Percentiles rank a stretch among this genome's conserved stretches.
Conservation (phyloP, 53 echinoderm and acorn worm species). For the Actinopyga echinites region DNA sequence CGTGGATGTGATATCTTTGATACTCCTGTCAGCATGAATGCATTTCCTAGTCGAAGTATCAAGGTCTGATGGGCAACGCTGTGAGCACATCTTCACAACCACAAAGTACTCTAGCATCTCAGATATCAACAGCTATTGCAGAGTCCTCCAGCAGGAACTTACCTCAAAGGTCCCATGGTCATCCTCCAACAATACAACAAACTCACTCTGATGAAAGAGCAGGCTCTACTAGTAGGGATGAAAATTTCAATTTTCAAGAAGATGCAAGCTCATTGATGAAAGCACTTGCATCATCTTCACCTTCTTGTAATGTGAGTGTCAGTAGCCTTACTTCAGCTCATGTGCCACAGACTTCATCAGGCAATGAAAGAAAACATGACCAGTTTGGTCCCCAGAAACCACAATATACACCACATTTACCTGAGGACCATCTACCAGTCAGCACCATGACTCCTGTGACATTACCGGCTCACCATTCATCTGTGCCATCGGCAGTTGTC, state of each 20-base stretch:
- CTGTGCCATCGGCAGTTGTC: background rate
- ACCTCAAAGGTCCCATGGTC: too few relatives aligned
- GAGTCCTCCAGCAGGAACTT: too few relatives aligned
- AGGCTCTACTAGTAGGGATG: background rate
- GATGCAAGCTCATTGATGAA: background rate
- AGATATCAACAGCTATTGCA: too few relatives aligned
- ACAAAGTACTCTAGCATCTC: too few relatives aligned
- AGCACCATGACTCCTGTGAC: slow-evolving; percentile 34
- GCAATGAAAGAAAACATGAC: background rate
- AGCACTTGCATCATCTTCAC: background rate
- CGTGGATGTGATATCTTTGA: too few relatives aligned
- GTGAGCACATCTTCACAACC: too few relatives aligned
- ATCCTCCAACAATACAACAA: too few relatives aligned
- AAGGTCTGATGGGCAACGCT: too few relatives aligned
- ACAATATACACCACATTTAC: background rate
- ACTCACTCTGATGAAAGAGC: background rate
- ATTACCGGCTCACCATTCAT: slow-evolving; percentile 8
- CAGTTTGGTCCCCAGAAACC: background rate
- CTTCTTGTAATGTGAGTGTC: background rate
- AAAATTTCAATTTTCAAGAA: slow-evolving; percentile 1
- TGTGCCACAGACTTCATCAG: background rate
- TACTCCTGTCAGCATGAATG: too few relatives aligned
- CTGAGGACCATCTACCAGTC: background rate
- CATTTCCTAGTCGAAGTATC: too few relatives aligned
- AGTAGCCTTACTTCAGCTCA: background rate